Conservation (phyloP, 2,888 invertebrate genomes). For the Cantharis lateralis region DNA sequence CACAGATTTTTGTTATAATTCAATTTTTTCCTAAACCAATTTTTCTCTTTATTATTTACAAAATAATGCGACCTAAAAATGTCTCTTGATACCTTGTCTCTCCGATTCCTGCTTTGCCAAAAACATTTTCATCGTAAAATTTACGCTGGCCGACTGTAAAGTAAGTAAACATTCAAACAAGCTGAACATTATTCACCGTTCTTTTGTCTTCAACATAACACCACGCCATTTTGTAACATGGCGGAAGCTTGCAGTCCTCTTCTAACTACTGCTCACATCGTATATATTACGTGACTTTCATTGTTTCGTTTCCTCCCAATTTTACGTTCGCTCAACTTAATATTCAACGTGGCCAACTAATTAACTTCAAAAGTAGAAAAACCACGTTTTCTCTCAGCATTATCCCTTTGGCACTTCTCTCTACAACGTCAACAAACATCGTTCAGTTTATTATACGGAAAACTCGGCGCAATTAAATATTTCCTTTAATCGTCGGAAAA, state of each 20-base stretch:
- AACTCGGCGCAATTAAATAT: background rate
- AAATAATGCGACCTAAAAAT: background rate
- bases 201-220: conserved; percentile 44
- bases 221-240: conserved; percentile 46
- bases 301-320: conserved; percentile 35
- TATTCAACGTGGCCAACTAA: conserved; percentile 25
- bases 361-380: background rate
- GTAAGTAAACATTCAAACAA: conserved; percentile 40
- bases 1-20: conserved; percentile 20
- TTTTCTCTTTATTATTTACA: background rate
- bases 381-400: background rate
- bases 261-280: conserved; percentile 34
- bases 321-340: conserved; percentile 35
- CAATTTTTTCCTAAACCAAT: conserved; percentile 2
- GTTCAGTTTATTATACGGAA: background rate
- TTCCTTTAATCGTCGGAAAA: background rate
- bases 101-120: background rate
- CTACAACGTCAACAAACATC: background rate
- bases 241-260: conserved; percentile 37
- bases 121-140: conserved; percentile 1
- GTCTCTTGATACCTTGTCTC: background rate
- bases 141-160: conserved; percentile 37
- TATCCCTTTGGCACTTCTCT: background rate
- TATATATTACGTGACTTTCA: conserved; percentile 32
- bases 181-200: conserved; percentile 42